Evolutionary conservation across 2,888 invertebrate genomes (phyloP), one percentile per base, ranked within the genome.

Genomic region (Opisthograptis luteolata): DNA sequence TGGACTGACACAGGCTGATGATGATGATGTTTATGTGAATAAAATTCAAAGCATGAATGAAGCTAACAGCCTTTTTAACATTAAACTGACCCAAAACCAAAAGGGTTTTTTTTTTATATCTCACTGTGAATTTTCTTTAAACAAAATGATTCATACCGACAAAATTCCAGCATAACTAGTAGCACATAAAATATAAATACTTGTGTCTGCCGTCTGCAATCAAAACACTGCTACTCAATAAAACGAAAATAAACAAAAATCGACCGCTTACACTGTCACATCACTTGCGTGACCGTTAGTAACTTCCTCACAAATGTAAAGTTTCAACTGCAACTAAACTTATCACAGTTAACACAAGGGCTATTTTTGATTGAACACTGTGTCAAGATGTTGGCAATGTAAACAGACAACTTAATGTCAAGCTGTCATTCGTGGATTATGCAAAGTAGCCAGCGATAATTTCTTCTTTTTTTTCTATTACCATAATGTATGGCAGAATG

Each of bases 391-490:
- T 66, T 73, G 52, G 70, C 60, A 63, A 62, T 58, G 66, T 68
- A 70, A 72, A 74, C 63, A 76, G 75, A 79, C 76, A 80, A 76
- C 82, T 84, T 84, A 83, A 82, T 81, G 82, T 80, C 81, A 78
- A 55, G 62, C 69, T 76, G 79, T 81, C 82, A 76, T 73, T 73
- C 66, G 68, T 71, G 68, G 84, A 86, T 87, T 87, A 88, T 87
- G 86, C 85, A 85, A 87, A 88, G 85, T 76, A 77, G 75, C 71
- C 53, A 62, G 63, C 62, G 69, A 73, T 76, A 76, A 77, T 76
- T 74, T 79, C 75, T 79, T 79, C n/a, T 81, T 84, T 81, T 79
- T 80, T 81, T 83, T 79, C 74, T 79, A 85, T 84, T 82, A 81
- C 73, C 82, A 81, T 85, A 84, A 78, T 79, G 76, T 76, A 71